Evolutionary conservation across 2,888 invertebrate genomes (phyloP).

Genomic region (Micoletzkya japonica): DNA sequence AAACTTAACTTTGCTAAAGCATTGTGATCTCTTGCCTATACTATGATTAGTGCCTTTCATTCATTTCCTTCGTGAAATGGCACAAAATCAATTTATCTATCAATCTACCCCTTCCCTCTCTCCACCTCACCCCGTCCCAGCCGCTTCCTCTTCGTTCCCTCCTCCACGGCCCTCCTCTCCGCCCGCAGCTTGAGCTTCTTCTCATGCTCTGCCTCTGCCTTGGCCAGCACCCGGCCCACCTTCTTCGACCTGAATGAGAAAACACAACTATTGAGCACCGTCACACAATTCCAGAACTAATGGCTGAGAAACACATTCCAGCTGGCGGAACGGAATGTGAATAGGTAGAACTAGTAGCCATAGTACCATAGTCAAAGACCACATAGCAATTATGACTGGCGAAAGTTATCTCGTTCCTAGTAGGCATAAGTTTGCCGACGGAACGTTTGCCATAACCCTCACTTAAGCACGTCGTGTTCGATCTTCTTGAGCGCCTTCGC

Average conservation of each 20-base stretch:
- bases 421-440: too few species aligned
- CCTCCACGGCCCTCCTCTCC: conserved; percentile 21
- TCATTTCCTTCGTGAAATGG: background rate
- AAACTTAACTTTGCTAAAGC: background rate
- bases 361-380: too few species aligned
- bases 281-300: background rate
- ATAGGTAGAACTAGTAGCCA: too few species aligned
- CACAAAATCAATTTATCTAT: background rate
- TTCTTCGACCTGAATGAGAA: conserved; percentile 22
- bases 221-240: conserved; percentile 29
- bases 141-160: conserved; percentile 28
- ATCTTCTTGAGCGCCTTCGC: background rate
- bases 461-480: background rate
- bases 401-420: too few species aligned
- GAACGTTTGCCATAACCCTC: too few species aligned
- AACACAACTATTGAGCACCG: background rate
- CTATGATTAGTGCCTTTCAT: background rate
- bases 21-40: background rate
- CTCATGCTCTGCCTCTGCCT: conserved; percentile 28
- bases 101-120: background rate
- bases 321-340: too few species aligned
- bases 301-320: background rate
- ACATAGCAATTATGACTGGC: too few species aligned
- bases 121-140: conserved; percentile 14
- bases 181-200: conserved; percentile 16